Evolutionary conservation across 2,888 invertebrate genomes (phyloP).

Genomic region (Nezara viridula): DNA sequence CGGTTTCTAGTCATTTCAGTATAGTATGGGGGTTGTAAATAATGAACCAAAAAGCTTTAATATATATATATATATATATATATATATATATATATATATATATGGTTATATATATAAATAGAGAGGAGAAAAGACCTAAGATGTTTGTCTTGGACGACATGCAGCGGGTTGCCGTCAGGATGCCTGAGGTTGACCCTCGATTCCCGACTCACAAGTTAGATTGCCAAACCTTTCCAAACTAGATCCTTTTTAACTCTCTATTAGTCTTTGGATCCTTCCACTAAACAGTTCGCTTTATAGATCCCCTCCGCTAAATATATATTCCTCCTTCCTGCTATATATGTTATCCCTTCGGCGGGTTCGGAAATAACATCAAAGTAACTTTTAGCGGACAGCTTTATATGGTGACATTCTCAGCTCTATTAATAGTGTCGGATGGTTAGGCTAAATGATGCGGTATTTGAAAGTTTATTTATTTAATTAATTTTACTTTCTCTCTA

Average conservation of each 20-base stretch:
- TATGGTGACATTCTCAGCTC: not conserved
- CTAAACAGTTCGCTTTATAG: not conserved
- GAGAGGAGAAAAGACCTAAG: not conserved
- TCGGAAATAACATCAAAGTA: not conserved
- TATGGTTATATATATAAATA: not conserved
- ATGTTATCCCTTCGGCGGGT: not conserved
- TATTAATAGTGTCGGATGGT: not conserved
- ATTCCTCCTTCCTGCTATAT: not conserved
- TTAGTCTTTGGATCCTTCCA: not conserved
- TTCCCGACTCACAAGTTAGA: slow-evolving; percentile 1
- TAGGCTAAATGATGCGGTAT: too few species aligned
- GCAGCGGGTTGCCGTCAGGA: not conserved
- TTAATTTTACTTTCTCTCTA: too few species aligned
- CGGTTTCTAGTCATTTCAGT: too few species aligned
- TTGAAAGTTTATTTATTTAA: too few species aligned
- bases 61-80: too few species aligned
- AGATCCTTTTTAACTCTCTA: not conserved
- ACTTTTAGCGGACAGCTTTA: not conserved
- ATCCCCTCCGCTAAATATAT: not conserved
- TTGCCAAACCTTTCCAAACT: not conserved
- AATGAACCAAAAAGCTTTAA: too few species aligned
- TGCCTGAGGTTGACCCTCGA: too few species aligned
- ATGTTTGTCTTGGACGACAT: not conserved
- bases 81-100: not conserved
- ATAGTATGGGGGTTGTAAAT: too few species aligned